phyloP scores from a whole-genome alignment of 1,140 invertebrate genomes.

The Apis dorsata region DNA sequence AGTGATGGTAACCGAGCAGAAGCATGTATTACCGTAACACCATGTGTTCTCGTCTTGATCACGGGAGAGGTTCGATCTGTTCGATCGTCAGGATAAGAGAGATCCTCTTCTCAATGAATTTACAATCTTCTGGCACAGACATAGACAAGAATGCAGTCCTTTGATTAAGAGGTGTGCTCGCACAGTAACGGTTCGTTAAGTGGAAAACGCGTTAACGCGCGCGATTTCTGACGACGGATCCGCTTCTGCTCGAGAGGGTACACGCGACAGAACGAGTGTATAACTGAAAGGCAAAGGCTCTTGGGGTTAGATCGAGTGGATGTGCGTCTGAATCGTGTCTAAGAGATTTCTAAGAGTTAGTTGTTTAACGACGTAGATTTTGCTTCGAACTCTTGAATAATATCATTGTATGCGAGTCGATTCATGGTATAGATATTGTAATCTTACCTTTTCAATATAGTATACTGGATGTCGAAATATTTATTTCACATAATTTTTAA shows the following conservation, averaged over 20 bases:
- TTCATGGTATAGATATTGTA: not conserved
- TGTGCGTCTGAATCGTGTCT: not conserved
- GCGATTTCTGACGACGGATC: slow-evolving; percentile 62
- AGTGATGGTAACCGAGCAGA: not conserved
- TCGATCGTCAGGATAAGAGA: slow-evolving; percentile 20
- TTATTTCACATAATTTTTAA: too few species aligned
- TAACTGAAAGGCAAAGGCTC: not conserved
- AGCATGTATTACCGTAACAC: slow-evolving; percentile 26
- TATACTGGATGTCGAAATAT: too few species aligned
- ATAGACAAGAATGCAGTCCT: slow-evolving; percentile 48
- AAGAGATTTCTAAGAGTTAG: not conserved
- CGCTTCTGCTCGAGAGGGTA: not conserved
- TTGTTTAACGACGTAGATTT: not conserved
- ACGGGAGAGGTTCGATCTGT: slow-evolving; percentile 1
- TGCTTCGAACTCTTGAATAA: not conserved
- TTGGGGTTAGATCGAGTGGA: not conserved
- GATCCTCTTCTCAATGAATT: slow-evolving; percentile 47
- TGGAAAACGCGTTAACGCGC: slow-evolving; percentile 69
- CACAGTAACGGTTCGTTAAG: slow-evolving; percentile 71
- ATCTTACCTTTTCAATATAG: not conserved
- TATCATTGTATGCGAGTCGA: not conserved
- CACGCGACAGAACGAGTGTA: not conserved
- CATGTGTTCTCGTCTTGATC: slow-evolving; percentile 18
- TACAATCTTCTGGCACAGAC: slow-evolving; percentile 32
- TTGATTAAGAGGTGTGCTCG: slow-evolving; percentile 60